Evolutionary conservation across 2,888 invertebrate species (phyloP).

Genomic region (Drosophila algonquin): DNA sequence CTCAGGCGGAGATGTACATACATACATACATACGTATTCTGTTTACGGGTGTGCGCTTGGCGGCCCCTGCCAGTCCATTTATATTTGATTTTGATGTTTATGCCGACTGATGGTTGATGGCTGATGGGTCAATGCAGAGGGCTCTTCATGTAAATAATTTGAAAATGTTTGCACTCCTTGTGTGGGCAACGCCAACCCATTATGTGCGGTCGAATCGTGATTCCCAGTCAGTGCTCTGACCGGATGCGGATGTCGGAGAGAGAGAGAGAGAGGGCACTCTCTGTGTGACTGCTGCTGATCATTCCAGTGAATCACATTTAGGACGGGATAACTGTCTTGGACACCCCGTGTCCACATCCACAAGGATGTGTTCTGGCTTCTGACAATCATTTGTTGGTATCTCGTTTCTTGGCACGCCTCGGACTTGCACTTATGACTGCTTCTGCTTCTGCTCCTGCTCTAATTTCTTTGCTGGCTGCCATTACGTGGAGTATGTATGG

Average conservation of each 20-base stretch:
- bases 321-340: conserved; percentile 40
- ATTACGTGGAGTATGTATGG: conserved; percentile 41
- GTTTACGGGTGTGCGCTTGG: conserved; percentile 36
- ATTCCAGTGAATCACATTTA: conserved; percentile 68
- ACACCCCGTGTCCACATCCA: conserved; percentile 9
- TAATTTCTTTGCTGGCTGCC: conserved; percentile 22
- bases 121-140: not conserved
- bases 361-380: conserved; percentile 20
- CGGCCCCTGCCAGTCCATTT: conserved; percentile 63
- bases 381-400: conserved; percentile 63
- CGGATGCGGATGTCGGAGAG: conserved; percentile 1
- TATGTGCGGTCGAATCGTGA: conserved; percentile 66
- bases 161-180: conserved; percentile 60
- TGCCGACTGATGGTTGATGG: conserved; percentile 63
- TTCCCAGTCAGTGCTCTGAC: conserved; percentile 51
- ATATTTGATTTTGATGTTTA: conserved; percentile 78
- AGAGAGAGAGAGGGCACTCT: conserved; percentile 1
- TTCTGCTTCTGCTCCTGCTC: conserved; percentile 7
- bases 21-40: conserved; percentile 26
- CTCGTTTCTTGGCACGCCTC: conserved; percentile 34
- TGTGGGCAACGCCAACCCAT: conserved; percentile 65
- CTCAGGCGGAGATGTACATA: conserved; percentile 30
- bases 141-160: conserved; percentile 52
- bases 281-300: conserved; percentile 32
- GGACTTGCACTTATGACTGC: conserved; percentile 36